phyloP scores from a whole-genome alignment of 2,888 invertebrate genomes.

The Loripinus fragilis region DNA sequence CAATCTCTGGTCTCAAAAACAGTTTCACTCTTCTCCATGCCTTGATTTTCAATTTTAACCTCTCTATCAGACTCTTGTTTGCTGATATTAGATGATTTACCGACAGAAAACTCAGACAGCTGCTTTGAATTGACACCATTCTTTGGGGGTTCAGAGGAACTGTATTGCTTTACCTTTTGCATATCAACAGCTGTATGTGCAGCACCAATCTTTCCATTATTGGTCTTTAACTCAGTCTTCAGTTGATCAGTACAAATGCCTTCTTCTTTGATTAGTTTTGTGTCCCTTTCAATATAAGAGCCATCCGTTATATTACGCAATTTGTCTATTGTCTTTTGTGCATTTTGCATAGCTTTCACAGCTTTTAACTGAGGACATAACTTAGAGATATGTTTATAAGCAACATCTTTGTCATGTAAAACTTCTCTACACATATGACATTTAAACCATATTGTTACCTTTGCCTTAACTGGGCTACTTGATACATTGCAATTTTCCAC shows the following conservation, averaged over 20 bases:
- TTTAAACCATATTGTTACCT: constrained; percentile 29
- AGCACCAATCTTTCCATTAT: too few relatives aligned
- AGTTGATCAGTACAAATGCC: not conserved
- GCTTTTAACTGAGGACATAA: constrained; percentile 52
- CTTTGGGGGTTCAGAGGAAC: too few relatives aligned
- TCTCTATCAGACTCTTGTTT: too few relatives aligned
- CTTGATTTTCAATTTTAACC: too few relatives aligned
- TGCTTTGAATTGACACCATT: too few relatives aligned
- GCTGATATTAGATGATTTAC: too few relatives aligned
- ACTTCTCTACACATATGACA: constrained; percentile 56
- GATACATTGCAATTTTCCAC: constrained; percentile 39
- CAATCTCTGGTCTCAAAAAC: too few relatives aligned
- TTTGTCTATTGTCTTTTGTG: constrained; percentile 16
- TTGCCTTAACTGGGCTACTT: constrained; percentile 30
- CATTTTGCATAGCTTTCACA: constrained; percentile 30
- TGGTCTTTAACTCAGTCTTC: too few relatives aligned
- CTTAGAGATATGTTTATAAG: constrained; percentile 39
- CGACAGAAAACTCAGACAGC: too few relatives aligned
- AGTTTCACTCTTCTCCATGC: too few relatives aligned
- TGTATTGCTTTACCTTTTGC: too few relatives aligned
- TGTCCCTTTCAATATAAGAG: not conserved
- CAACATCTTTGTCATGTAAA: constrained; percentile 43
- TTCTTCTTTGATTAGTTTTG: not conserved
- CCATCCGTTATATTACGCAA: not conserved
- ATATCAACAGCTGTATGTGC: too few relatives aligned